phyloP scores from a whole-genome alignment of 2,113 vertebrate genomes.

The Heterocephalus glaber region DNA sequence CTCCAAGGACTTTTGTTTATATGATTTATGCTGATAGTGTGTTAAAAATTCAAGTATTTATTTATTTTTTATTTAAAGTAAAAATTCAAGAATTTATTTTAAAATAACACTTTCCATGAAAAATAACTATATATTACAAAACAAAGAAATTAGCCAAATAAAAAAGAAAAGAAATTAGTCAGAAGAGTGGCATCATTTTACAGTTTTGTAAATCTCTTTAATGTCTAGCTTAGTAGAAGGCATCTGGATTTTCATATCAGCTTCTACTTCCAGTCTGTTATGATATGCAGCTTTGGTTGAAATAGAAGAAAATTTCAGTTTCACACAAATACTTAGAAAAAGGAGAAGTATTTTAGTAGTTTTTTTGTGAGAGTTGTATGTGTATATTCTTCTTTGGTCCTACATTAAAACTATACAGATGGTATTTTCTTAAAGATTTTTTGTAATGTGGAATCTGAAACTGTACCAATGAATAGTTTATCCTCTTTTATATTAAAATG shows the following conservation, averaged over 20 bases:
- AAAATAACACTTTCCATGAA: conserved; percentile 24
- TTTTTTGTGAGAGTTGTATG: conserved; percentile 21
- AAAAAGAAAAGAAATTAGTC: no score
- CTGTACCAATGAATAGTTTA: background rate
- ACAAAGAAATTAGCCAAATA: no score
- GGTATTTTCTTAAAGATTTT: conserved; percentile 36
- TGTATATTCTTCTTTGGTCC: conserved; percentile 3
- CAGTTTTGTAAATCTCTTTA: conserved; percentile 13
- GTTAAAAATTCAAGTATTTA: conserved; percentile 4
- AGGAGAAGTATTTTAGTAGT: background rate
- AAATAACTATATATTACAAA: conserved; percentile 32
- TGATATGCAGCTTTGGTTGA: conserved; percentile 20
- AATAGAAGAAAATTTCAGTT: conserved; percentile 36
- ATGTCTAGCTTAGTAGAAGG: conserved; percentile 19
- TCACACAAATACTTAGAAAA: conserved; percentile 41
- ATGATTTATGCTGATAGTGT: background rate
- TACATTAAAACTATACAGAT: background rate
- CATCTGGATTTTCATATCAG: background rate
- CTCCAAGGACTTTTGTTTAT: background rate
- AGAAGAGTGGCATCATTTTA: conserved; percentile 25
- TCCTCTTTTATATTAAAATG: conserved; percentile 17
- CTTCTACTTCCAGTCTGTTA: background rate
- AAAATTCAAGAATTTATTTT: background rate
- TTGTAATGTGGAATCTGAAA: conserved; percentile 35
- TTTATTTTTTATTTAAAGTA: no score